Conservation (phyloP, 1,140 invertebrate species). For the Pollicipes pollicipes region DNA sequence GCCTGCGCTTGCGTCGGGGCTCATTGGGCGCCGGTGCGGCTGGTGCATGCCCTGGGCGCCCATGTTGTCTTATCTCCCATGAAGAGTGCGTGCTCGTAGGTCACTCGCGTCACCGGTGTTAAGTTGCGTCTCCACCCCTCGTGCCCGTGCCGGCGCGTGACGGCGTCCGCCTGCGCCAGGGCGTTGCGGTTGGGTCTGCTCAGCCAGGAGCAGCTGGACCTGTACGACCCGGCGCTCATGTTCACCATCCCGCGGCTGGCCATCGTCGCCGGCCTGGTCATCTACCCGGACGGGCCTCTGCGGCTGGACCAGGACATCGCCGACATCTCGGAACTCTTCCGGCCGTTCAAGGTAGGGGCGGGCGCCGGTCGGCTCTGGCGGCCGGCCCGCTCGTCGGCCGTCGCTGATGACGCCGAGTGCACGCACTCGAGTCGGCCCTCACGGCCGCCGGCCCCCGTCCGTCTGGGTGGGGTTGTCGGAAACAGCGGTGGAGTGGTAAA, state of each 20-base stretch:
- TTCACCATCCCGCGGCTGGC: slow-evolving; percentile 96
- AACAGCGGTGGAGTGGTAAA: too few species aligned
- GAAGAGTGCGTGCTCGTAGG: slow-evolving; percentile 1
- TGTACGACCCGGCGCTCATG: slow-evolving; percentile 94
- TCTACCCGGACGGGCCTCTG: slow-evolving; percentile 78
- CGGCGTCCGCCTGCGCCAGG: slow-evolving; percentile 27
- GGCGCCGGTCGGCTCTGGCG: slow-evolving; percentile 50
- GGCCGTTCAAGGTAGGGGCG: slow-evolving; percentile 67
- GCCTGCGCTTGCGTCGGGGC: too few species aligned
- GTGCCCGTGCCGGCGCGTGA: background rate
- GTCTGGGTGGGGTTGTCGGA: too few species aligned
- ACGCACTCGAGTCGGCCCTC: too few species aligned
- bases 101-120: background rate
- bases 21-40: too few species aligned
- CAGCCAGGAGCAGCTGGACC: slow-evolving; percentile 85
- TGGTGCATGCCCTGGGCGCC: too few species aligned
- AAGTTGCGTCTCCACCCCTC: background rate
- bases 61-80: slow-evolving; percentile 6
- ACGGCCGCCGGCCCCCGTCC: too few species aligned
- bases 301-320: slow-evolving; percentile 60
- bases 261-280: slow-evolving; percentile 79
- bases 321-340: slow-evolving; percentile 91
- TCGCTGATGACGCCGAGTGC: slow-evolving; percentile 56
- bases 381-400: slow-evolving; percentile 92
- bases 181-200: slow-evolving; percentile 66